Base-by-base conservation (phyloP, 1,140 invertebrate species). In the Microplitis demolitor region DNA sequence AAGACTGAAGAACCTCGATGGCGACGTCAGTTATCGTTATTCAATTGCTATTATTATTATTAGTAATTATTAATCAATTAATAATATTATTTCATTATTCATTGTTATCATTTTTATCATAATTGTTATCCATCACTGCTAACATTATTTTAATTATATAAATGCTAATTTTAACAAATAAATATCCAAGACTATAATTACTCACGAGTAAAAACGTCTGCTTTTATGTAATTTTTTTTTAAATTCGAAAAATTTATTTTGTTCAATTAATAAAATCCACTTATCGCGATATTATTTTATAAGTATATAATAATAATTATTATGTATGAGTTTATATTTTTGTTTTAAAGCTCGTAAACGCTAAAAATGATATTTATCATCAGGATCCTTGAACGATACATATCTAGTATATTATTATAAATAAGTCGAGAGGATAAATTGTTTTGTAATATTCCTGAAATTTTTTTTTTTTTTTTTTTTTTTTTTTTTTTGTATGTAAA, bases 1-100 rank as follows among this genome's bases (percentile, higher is more conserved):
- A 85, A 85, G 84, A 85, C 84, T 85, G 83, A 85, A 84, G 77
- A 85, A 85, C 83, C 84, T 84, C 80, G 80, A 84, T 82, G 80
- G 83, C 82, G 82, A 76, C 81, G 81, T 82, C 81, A 79, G 81
- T 84, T 84, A 79, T 81, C 79, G 81, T 80, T 77, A 78, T 72
- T 77, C 78, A 76, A 82, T 80, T 80, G 76, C 79, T 79, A 78
- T 66, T 72, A 45, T 74, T 76, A 39, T 58, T 69, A 56, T 58
- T 69, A 51, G 51, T 75, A 70, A 76, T 73, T 74, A 72, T 64
- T 73, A 69, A 77, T 72, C 76, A 76, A 75, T 73, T 74, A 73
- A 74, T 77, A 72, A 75, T 74, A 76, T 71, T 66, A 62, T 71
- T 56, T 60, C 56, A 64, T 79, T 74, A 78, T 67, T 62, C 71